Percentiles rank a stretch among this genome's conserved stretches.
phyloP scores from a whole-genome alignment of 2,113 vertebrate species.

The Noctilio leporinus region DNA sequence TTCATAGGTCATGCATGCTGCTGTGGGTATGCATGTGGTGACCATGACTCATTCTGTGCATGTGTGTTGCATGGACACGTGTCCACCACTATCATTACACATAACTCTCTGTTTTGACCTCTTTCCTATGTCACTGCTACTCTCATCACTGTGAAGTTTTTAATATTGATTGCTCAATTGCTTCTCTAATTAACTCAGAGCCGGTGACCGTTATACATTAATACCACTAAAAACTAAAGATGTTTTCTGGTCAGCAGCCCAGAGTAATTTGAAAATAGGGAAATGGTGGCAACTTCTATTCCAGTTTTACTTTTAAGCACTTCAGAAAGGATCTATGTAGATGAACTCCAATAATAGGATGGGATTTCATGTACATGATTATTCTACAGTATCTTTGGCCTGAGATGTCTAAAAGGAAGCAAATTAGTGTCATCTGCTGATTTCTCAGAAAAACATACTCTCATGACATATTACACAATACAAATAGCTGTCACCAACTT shows the following conservation, averaged over 20 bases:
- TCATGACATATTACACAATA: constrained; percentile 7
- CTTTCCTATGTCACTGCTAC: constrained; percentile 57
- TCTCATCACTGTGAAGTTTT: constrained; percentile 38
- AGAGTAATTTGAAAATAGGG: not conserved
- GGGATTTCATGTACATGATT: not conserved
- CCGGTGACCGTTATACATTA: constrained; percentile 49
- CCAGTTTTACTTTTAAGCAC: not conserved
- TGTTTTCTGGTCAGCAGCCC: not conserved
- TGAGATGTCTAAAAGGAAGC: constrained; percentile 53
- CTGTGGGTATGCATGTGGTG: constrained; percentile 71
- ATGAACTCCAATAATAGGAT: not conserved
- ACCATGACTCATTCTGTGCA: constrained; percentile 68
- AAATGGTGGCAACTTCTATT: not conserved
- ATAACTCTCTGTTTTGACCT: constrained; percentile 67
- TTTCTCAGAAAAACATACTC: not conserved
- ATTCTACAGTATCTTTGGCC: not conserved
- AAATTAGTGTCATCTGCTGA: constrained; percentile 43
- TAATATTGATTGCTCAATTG: constrained; percentile 27
- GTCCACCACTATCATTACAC: constrained; percentile 50
- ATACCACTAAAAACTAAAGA: constrained; percentile 33
- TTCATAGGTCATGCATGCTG: constrained; percentile 72
- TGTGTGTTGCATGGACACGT: constrained; percentile 77
- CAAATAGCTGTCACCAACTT: not conserved
- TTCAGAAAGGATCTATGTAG: not conserved
- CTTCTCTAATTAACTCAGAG: constrained; percentile 57